Evolutionary conservation across 2,113 vertebrate species (phyloP).

Genomic region (Lamprotornis superbus): DNA sequence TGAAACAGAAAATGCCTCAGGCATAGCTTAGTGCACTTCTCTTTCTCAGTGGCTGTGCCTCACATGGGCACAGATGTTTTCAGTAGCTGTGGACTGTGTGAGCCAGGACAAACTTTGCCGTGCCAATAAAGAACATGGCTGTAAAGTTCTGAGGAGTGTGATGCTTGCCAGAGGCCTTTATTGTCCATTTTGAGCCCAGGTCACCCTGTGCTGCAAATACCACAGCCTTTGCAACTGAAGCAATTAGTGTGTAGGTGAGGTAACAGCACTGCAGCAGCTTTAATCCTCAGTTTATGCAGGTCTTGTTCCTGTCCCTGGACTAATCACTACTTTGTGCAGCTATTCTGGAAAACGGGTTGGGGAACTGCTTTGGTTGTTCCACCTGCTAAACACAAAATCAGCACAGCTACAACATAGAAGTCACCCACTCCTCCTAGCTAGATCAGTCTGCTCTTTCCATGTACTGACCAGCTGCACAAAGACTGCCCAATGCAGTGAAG

Average conservation of each 20-base stretch:
- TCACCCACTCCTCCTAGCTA: not conserved
- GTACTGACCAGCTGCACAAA: not conserved
- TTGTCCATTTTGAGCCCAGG: not conserved
- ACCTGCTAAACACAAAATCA: not conserved
- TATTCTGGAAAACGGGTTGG: rapidly evolving
- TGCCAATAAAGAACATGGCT: not conserved
- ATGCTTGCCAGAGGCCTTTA: not conserved
- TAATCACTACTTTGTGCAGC: not conserved
- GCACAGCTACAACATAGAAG: not conserved
- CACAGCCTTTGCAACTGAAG: not conserved
- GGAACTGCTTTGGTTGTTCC: not conserved
- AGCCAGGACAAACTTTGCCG: not conserved
- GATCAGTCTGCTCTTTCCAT: not conserved
- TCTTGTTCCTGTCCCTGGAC: not conserved
- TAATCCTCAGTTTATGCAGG: not conserved
- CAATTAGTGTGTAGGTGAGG: not conserved
- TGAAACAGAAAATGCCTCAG: not conserved
- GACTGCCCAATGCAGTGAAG: not conserved
- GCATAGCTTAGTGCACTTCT: not conserved
- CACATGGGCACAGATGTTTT: not conserved
- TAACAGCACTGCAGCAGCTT: not conserved
- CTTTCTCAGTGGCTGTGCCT: not conserved
- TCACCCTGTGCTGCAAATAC: rapidly evolving
- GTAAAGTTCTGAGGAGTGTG: not conserved
- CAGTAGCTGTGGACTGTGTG: not conserved